A percentile compares a stretch with the other conserved stretches of the same genome.
phyloP scores from a whole-genome alignment of 2,113 vertebrate genomes.

The Atractosteus spatula region DNA sequence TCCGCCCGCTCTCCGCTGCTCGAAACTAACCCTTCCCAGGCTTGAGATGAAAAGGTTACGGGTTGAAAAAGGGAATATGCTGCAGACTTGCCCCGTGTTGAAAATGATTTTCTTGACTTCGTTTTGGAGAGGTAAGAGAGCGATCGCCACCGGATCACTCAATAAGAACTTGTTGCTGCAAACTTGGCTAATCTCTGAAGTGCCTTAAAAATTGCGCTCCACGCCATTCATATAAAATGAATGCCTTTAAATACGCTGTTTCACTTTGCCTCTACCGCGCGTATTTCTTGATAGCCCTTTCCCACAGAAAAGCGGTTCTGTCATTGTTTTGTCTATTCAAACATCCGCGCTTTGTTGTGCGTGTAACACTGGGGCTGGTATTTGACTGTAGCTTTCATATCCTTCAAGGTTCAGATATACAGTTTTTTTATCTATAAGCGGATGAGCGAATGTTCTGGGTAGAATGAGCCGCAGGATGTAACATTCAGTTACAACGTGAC shows the following conservation, averaged over 20 bases:
- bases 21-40: background rate
- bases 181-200: background rate
- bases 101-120: conserved; percentile 23
- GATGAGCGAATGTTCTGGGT: too few relatives aligned
- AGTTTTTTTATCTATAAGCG: too few relatives aligned
- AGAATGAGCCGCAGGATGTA: too few relatives aligned
- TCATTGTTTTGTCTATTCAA: too few relatives aligned
- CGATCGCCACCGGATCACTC: background rate
- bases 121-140: conserved; percentile 34
- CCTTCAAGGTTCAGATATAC: too few relatives aligned
- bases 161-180: conserved; percentile 27
- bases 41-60: conserved; percentile 32
- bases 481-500: too few relatives aligned
- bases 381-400: too few relatives aligned
- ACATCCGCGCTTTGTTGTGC: too few relatives aligned
- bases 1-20: too few relatives aligned
- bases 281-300: too few relatives aligned
- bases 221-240: background rate
- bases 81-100: conserved; percentile 19
- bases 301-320: too few relatives aligned
- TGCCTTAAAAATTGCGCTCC: background rate
- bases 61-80: conserved; percentile 24
- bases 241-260: background rate
- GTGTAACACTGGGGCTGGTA: too few relatives aligned
- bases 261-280: background rate